Base-by-base conservation (phyloP, 2,888 invertebrate species). In the Germaria angustata region DNA sequence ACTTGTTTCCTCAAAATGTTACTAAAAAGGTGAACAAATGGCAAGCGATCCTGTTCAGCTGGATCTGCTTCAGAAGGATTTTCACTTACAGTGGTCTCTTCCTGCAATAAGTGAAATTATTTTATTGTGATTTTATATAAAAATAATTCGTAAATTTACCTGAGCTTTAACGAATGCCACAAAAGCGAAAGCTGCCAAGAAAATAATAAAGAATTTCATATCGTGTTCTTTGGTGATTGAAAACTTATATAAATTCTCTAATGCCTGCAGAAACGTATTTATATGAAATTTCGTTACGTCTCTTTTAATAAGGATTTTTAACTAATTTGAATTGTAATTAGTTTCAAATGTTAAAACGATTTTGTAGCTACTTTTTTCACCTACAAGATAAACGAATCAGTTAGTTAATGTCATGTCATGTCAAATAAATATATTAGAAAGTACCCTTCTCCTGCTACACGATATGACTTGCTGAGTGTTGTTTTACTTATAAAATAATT, bases 161-260 rank as follows among this genome's bases (percentile, higher is more conserved):
- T 75, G 63, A 44, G 63, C 73, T 24, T 44, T 20, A 75, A 3
- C 53, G 44, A 75, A 36, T 32, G 73, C 53, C 44, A 75, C 5
- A n/a, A 65, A 24, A 65, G 44, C 65, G 24, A 73, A 7, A 11
- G 34, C 34, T 15, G 63, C 55, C 22, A 55, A 53, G 13, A 55
- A 24, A 36, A 44, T n/a, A 8, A 65, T 8, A 46, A 34, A 44
- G 20, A 63, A 22, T 65, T 65, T 75, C 73, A 75, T 75, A 32
- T 34, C 34, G 22, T 32, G n/a, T 5, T 8, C 32, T 44, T 13
- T 7, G 17, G 0, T 20, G 20, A 13, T 44, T 5, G 3, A 28
- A 28, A 28, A 5, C 6, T 28, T 28, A 28, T 28, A 28, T 28
- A 28, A 28, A 28, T 28, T 28, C 6, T 28, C 28, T 28, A 28